Percentiles rank a stretch among this genome's conserved stretches.
phyloP scores from a whole-genome alignment of 2,797 vertebrate genomes.

The Thalassophryne amazonica region DNA sequence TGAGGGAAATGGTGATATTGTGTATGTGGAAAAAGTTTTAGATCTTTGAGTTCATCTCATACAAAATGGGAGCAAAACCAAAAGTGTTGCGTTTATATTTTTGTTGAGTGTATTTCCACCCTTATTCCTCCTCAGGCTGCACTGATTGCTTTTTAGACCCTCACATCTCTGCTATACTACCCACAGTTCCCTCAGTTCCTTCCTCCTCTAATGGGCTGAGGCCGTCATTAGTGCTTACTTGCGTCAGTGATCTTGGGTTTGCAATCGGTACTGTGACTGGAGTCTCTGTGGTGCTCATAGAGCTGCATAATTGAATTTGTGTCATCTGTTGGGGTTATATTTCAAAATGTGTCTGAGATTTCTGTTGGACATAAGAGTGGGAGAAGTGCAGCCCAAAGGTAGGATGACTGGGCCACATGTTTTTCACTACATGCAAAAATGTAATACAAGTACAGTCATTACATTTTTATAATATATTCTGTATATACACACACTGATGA shows the following conservation, averaged over 20 bases:
- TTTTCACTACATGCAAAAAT: constrained; percentile 1
- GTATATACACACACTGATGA: not conserved
- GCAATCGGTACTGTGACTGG: constrained; percentile 28
- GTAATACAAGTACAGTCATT: not conserved
- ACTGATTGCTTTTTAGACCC: too few species aligned
- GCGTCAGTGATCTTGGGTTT: constrained; percentile 25
- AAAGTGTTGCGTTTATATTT: too few species aligned
- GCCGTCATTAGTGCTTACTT: constrained; percentile 37
- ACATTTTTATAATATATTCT: too few species aligned
- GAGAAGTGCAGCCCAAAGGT: not conserved
- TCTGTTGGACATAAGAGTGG: not conserved
- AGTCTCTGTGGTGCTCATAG: constrained; percentile 17
- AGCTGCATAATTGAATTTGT: constrained; percentile 35
- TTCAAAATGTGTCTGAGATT: constrained; percentile 12
- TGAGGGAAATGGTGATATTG: too few species aligned
- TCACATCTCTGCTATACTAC: constrained; percentile 5
- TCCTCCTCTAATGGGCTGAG: constrained; percentile 24
- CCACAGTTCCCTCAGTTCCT: not conserved
- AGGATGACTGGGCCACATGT: not conserved
- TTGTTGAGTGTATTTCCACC: too few species aligned
- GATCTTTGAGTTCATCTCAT: too few species aligned
- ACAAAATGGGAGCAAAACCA: too few species aligned
- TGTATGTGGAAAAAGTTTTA: too few species aligned
- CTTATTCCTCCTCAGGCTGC: too few species aligned
- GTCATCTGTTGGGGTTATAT: not conserved